Percentiles rank a stretch among this genome's conserved stretches.
Evolutionary conservation across 2,888 invertebrate species (phyloP).

Genomic region (Aspidapion aeneum): DNA sequence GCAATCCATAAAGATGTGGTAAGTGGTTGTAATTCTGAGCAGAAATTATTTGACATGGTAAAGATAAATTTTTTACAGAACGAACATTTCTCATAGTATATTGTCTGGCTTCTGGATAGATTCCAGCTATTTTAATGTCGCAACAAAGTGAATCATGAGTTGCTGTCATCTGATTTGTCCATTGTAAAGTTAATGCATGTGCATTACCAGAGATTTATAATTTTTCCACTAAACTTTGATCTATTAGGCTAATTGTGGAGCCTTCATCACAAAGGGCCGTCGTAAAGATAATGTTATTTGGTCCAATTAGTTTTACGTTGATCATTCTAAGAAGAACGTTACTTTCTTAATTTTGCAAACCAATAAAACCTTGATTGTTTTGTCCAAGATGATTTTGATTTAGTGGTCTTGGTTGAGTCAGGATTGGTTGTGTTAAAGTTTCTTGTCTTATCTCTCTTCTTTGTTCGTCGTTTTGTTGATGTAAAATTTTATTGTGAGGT

Average conservation of each 20-base stretch:
- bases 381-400: not conserved
- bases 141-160: not conserved
- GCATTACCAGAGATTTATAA: not conserved
- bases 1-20: not conserved
- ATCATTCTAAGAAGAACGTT: not conserved
- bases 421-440: not conserved
- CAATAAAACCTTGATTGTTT: not conserved
- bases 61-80: not conserved
- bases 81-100: not conserved
- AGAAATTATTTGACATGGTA: not conserved
- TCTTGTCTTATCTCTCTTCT: not conserved
- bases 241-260: not conserved
- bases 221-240: not conserved
- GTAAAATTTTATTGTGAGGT: not conserved
- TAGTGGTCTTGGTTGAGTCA: not conserved
- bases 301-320: not conserved
- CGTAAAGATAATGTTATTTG: not conserved
- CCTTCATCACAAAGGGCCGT: not conserved
- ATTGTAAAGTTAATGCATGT: not conserved
- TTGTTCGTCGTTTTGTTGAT: not conserved
- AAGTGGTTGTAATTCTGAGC: not conserved
- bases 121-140: not conserved
- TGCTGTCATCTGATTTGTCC: not conserved
- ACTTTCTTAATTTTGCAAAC: not conserved
- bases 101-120: not conserved